Conservation (phyloP, 2,888 invertebrate species). For the Eilema griseolum region DNA sequence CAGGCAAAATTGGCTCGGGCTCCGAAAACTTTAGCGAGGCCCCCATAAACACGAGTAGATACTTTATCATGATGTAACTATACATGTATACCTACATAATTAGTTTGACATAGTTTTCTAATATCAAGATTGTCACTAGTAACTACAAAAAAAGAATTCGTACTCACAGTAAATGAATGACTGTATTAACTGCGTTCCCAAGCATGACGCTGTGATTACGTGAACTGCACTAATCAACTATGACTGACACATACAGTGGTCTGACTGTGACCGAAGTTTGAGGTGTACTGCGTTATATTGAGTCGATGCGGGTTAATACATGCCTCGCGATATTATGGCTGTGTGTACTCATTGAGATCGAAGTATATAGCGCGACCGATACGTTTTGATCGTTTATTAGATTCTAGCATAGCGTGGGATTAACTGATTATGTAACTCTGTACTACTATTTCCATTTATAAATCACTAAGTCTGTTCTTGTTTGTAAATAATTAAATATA, state of each 20-base stretch:
- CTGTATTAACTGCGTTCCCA: conserved; percentile 18
- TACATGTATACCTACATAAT: not conserved
- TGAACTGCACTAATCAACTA: conserved; percentile 8
- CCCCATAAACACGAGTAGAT: too few species aligned
- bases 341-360: conserved; percentile 10
- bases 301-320: conserved; percentile 9
- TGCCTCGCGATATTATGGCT: not conserved
- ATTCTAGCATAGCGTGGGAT: not conserved
- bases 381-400: conserved; percentile 18
- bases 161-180: conserved; percentile 29
- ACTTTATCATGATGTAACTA: too few species aligned
- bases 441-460: too few species aligned
- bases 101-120: not conserved
- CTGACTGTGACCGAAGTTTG: not conserved
- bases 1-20: too few species aligned
- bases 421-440: too few species aligned
- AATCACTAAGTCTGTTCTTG: too few species aligned
- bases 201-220: conserved; percentile 16
- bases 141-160: not conserved
- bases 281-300: conserved; percentile 17
- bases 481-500: too few species aligned
- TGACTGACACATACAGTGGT: not conserved
- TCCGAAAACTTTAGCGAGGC: too few species aligned
- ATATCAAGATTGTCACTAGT: not conserved
- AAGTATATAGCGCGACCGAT: conserved; percentile 9